Evolutionary conservation across 2,113 vertebrate genomes (phyloP).

Genomic region (Danio rerio): DNA sequence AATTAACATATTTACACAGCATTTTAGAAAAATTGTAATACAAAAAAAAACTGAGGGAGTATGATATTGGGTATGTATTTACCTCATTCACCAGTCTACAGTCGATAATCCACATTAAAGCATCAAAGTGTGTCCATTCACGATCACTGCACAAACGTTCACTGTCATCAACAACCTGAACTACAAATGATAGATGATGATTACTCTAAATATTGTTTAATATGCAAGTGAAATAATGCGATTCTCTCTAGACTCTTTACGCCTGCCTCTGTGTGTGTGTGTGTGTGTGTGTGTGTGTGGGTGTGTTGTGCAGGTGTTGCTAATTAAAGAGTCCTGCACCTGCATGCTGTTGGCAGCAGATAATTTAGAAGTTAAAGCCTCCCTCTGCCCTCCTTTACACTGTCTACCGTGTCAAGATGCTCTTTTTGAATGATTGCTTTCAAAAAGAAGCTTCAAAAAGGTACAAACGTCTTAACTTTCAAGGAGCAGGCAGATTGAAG

Average conservation of each 20-base stretch:
- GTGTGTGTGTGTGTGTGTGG: background rate
- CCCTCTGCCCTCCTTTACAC: slow-evolving; percentile 5
- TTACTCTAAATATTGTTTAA: background rate
- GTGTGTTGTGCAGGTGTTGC: slow-evolving; percentile 6
- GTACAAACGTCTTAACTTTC: background rate
- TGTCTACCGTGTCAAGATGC: slow-evolving; percentile 6
- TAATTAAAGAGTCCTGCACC: slow-evolving; percentile 30
- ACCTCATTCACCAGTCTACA: too few relatives aligned
- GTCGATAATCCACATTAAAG: too few relatives aligned
- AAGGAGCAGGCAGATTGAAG: background rate
- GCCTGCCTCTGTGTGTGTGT: background rate
- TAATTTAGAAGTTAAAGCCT: slow-evolving; percentile 21
- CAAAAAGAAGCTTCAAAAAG: background rate
- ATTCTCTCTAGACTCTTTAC: background rate
- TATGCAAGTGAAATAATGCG: background rate
- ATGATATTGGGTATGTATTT: too few relatives aligned
- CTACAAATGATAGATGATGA: background rate
- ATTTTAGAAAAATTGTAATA: too few relatives aligned
- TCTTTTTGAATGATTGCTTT: background rate
- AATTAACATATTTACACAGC: too few relatives aligned
- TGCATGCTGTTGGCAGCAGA: slow-evolving; percentile 22
- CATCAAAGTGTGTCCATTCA: too few relatives aligned
- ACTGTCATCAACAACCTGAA: background rate
- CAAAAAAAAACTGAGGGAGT: too few relatives aligned
- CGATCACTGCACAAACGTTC: too few relatives aligned